Conservation (phyloP, 2,113 vertebrate species). For the Bolborhynchus lineola region DNA sequence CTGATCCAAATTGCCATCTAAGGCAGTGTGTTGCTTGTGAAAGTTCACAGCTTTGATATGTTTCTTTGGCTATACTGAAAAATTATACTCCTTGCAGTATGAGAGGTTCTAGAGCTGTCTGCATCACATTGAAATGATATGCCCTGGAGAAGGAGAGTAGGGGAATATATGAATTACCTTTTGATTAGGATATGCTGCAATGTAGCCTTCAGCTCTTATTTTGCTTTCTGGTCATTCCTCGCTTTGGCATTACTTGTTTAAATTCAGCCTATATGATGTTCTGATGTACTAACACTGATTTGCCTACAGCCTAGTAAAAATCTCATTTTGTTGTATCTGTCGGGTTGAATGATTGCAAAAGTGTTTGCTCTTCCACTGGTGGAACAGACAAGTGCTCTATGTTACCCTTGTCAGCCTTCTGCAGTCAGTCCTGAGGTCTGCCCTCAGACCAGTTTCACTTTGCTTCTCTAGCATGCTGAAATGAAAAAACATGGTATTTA, state of each 20-base stretch:
- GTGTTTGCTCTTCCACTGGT: neutral
- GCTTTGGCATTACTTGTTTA: slow-evolving; percentile 23
- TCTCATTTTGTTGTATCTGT: slow-evolving; percentile 1
- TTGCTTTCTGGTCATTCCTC: neutral
- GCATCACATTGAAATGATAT: neutral
- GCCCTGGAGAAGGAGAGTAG: neutral
- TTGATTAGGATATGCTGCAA: neutral
- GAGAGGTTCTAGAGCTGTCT: neutral
- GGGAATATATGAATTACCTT: neutral
- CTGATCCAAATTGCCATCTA: neutral
- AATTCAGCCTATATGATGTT: neutral
- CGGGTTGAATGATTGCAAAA: neutral
- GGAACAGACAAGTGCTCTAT: neutral
- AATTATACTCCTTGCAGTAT: neutral
- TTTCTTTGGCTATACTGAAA: neutral
- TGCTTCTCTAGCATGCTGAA: neutral
- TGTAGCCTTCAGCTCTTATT: slow-evolving; percentile 1
- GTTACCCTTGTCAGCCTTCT: neutral
- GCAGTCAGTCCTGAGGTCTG: neutral
- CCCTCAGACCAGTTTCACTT: neutral
- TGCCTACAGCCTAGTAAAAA: slow-evolving; percentile 3
- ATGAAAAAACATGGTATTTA: neutral
- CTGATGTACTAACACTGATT: neutral
- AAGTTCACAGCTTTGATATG: neutral
- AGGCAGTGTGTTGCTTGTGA: neutral